Evolutionary conservation across 2,797 vertebrate species (phyloP), one percentile per base, ranked within the genome.

Genomic region (Poeciliopsis infans): DNA sequence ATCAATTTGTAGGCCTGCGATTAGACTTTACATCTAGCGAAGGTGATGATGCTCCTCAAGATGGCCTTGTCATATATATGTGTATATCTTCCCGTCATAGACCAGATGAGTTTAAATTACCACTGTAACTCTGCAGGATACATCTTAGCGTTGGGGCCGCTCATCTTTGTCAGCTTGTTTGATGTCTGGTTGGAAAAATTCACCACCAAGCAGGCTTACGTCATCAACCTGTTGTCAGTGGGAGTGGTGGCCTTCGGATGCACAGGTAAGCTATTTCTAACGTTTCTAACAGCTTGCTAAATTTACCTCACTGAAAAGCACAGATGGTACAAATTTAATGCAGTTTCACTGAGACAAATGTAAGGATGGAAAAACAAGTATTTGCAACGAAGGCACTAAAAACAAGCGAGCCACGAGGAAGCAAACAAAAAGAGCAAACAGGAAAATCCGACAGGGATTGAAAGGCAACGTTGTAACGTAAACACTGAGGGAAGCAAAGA

Each of bases 171-270:
- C 88, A 97, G 97, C 31, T 92, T 99, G 92, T 99, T 97, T 0
- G 98, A 99, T 0, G 95, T 99, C 76, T 99, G 98, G 97, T 92
- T 99, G 91, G 97, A 97, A 82, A 96, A 97, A 88, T 98, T 99
- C 93, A 96, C 96, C 76, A 96, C 84, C 15, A 92, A 90, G 43
- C 97, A 99, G 89, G 96, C 98, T 1, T 99, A 99, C 0, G 93
- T 97, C 88, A 87, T 98, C 91, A 99, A 98, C 95, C 95, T 99
- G 53, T 95, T 97, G 0, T 97, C 98, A 0, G 97, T 99, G 1
- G 98, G 97, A 23, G 97, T 98, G 4, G 98, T 99, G 91, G 98
- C 98, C 80, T 99, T 99, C 0, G 98, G 98, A 86, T 99, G 98
- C 82, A 99, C 98, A 97, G 98, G 98, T 99, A 98, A 31, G 57